phyloP scores from a whole-genome alignment of 2,797 vertebrate genomes.

The Coregonus sp. region DNA sequence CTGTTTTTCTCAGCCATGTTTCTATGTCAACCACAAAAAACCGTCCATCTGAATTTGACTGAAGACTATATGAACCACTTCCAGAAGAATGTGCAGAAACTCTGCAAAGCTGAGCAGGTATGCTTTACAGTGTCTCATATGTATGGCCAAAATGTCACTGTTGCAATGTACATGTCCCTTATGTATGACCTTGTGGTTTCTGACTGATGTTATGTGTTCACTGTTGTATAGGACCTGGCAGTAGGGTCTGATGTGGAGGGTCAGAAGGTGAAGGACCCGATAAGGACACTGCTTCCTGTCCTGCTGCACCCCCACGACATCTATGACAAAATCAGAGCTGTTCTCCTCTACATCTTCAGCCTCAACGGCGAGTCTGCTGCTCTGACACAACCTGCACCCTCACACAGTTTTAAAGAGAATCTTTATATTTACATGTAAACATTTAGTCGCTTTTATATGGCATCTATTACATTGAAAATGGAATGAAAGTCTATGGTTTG shows the following conservation, averaged over 20 bases:
- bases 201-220: neutral
- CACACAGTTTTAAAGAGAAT: neutral
- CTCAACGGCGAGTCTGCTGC: constrained; percentile 79
- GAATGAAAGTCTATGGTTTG: neutral
- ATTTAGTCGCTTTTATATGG: no score
- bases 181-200: neutral
- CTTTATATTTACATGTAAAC: neutral
- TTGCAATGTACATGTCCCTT: neutral
- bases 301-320: constrained; percentile 82
- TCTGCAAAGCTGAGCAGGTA: constrained; percentile 97
- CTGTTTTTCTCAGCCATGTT: neutral
- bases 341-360: constrained; percentile 96
- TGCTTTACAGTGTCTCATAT: neutral
- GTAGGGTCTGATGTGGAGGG: constrained; percentile 89
- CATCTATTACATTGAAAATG: neutral
- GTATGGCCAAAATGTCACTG: neutral
- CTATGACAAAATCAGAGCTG: constrained; percentile 92
- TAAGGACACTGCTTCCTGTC: constrained; percentile 94
- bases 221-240: constrained; percentile 55
- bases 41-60: constrained; percentile 87
- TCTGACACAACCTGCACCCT: no score
- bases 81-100: constrained; percentile 86
- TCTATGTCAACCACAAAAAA: constrained; percentile 79
- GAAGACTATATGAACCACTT: constrained; percentile 93
- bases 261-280: constrained; percentile 89